Percentiles rank a stretch among this genome's conserved stretches.
These are phyloP conservation scores for Sphecodes monilicornis DNA, from an alignment of 2,888 invertebrate genomes.

Conservation along the genomic window DNA sequence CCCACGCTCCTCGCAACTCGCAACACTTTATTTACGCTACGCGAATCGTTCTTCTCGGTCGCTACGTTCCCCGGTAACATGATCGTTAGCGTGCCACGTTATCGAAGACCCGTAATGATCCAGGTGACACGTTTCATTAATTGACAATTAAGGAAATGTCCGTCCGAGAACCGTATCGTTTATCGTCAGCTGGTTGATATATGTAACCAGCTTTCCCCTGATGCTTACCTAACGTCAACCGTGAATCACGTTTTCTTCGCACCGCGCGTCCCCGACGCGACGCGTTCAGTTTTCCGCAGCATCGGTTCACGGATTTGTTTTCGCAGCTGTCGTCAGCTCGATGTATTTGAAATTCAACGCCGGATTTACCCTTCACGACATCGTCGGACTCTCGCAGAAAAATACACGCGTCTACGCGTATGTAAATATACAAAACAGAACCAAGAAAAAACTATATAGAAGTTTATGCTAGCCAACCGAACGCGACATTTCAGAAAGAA, in stretches of 20 bases:
- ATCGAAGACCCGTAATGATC: not conserved
- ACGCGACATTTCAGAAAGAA: not conserved
- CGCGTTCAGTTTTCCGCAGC: constrained; percentile 29
- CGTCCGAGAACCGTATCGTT: constrained; percentile 9
- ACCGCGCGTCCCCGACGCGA: constrained; percentile 38
- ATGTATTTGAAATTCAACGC: constrained; percentile 12
- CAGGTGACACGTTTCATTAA: not conserved
- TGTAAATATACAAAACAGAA: constrained; percentile 35
- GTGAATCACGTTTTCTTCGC: constrained; percentile 70
- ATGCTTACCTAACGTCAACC: constrained; percentile 64
- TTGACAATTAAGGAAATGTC: constrained; percentile 21
- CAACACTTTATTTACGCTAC: constrained; percentile 67
- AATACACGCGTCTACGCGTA: constrained; percentile 5
- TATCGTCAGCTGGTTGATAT: constrained; percentile 64
- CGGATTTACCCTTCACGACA: not conserved
- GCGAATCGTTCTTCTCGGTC: constrained; percentile 35
- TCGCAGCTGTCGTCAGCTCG: not conserved
- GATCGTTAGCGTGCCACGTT: constrained; percentile 1
- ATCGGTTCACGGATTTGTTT: constrained; percentile 26
- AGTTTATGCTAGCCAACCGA: not conserved
- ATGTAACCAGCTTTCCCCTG: constrained; percentile 25
- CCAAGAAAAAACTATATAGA: not conserved
- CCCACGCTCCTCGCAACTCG: constrained; percentile 67
- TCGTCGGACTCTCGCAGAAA: constrained; percentile 10
- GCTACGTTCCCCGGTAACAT: constrained; percentile 17